A percentile compares a stretch with the other conserved stretches of the same genome.
Evolutionary conservation across 1,140 invertebrate genomes (phyloP).

Genomic region (Trichonephila clavata): DNA sequence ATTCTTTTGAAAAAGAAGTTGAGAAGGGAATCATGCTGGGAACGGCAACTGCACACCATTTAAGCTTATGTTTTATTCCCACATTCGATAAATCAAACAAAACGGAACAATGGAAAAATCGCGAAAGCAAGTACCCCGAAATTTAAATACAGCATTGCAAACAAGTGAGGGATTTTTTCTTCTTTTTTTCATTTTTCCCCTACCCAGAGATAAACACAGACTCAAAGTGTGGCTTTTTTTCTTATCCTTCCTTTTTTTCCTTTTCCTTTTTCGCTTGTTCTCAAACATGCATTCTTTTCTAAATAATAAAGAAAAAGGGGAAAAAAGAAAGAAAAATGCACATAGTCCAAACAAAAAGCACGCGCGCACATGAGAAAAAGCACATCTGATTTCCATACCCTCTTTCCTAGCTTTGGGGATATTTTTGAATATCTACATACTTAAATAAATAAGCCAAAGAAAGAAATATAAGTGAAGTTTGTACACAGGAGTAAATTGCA

Average conservation of each 20-base stretch:
- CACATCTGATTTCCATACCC: slow-evolving; percentile 72
- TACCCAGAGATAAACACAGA: slow-evolving; percentile 55
- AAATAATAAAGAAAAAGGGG: slow-evolving; percentile 50
- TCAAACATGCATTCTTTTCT: slow-evolving; percentile 43
- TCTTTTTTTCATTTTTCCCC: slow-evolving; percentile 23
- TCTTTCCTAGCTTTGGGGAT: slow-evolving; percentile 51
- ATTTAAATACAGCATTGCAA: slow-evolving; percentile 66
- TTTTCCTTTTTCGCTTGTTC: slow-evolving; percentile 17
- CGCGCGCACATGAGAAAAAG: slow-evolving; percentile 66
- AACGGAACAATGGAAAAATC: slow-evolving; percentile 56
- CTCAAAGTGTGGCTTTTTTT: slow-evolving; percentile 45
- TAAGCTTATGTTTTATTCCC: slow-evolving; percentile 62
- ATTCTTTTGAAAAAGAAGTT: slow-evolving; percentile 3
- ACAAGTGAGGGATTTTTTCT: slow-evolving; percentile 63
- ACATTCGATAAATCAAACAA: slow-evolving; percentile 73
- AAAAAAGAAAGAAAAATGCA: slow-evolving; percentile 47
- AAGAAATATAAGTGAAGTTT: slow-evolving; percentile 74
- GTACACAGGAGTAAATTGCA: slow-evolving; percentile 73
- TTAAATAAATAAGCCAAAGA: slow-evolving; percentile 73
- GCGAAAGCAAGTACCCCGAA: slow-evolving; percentile 46
- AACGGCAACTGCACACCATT: slow-evolving; percentile 43
- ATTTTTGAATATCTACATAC: slow-evolving; percentile 75
- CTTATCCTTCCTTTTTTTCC: background rate
- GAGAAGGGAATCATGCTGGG: slow-evolving; percentile 26
- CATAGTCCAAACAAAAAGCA: slow-evolving; percentile 51